Conservation (phyloP, 2,888 invertebrate species). For the Tenthredo amoena region DNA sequence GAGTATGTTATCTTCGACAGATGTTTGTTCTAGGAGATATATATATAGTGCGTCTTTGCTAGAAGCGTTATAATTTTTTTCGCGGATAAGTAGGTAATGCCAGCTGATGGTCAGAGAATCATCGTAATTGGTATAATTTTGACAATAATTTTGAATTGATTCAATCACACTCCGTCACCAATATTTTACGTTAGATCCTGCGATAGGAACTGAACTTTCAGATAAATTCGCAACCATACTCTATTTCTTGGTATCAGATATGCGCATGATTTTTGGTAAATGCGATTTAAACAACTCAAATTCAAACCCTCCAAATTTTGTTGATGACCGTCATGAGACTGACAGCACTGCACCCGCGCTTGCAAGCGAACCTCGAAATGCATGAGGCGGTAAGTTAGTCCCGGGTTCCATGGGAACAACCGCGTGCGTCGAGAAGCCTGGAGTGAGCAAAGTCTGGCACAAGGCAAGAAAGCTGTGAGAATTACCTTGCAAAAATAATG, state of each 20-base stretch:
- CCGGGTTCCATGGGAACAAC: background rate
- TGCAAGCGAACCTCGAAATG: background rate
- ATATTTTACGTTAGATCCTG: background rate
- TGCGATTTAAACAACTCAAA: background rate
- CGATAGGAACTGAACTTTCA: background rate
- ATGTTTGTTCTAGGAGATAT: conserved; percentile 38
- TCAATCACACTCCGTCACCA: background rate
- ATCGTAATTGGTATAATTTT: conserved; percentile 3
- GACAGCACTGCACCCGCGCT: background rate
- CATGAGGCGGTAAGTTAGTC: background rate
- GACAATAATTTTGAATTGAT: background rate
- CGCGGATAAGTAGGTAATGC: background rate
- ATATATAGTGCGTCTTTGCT: no score
- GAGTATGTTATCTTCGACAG: conserved; percentile 21
- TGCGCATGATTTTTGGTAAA: background rate
- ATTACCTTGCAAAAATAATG: background rate
- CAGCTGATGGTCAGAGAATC: background rate
- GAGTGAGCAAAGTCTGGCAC: background rate
- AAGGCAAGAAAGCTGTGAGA: background rate
- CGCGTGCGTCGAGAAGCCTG: background rate
- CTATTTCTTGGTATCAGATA: background rate
- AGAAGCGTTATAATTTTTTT: background rate
- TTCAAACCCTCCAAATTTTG: background rate
- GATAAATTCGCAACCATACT: background rate
- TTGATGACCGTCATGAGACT: background rate